Conservation (phyloP, 2,113 vertebrate species). For the Hippotragus niger region DNA sequence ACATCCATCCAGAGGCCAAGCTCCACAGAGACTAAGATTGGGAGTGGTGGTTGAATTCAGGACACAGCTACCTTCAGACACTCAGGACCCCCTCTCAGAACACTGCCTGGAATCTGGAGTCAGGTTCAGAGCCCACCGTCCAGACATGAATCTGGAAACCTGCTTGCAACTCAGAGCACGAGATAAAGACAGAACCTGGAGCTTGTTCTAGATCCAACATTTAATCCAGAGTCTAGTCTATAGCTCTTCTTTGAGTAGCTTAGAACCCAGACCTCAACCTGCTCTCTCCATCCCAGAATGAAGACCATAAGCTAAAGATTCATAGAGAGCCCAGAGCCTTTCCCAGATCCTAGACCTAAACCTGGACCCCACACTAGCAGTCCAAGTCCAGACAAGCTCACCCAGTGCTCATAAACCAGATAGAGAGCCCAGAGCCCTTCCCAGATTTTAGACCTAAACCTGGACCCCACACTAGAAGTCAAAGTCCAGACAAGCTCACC, state of each 20-base stretch:
- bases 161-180: neutral
- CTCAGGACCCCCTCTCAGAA: neutral
- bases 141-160: neutral
- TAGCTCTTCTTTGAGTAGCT: neutral
- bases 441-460: neutral
- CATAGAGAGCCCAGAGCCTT: neutral
- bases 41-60: neutral
- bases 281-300: neutral
- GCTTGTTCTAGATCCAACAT: neutral
- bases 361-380: neutral
- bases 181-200: neutral
- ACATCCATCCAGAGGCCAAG: neutral
- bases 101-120: neutral
- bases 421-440: neutral
- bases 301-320: neutral
- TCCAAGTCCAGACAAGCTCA: neutral
- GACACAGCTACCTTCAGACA: neutral
- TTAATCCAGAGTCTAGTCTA: neutral
- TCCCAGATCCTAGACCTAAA: neutral
- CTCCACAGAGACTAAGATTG: neutral
- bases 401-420: neutral
- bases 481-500: neutral
- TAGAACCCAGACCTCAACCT: neutral
- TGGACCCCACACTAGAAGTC: neutral
- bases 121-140: neutral